Evolutionary conservation across 2,888 invertebrate species (phyloP), one percentile per base, ranked within the genome.

Genomic region (Cataglyphis rosenhaueri): DNA sequence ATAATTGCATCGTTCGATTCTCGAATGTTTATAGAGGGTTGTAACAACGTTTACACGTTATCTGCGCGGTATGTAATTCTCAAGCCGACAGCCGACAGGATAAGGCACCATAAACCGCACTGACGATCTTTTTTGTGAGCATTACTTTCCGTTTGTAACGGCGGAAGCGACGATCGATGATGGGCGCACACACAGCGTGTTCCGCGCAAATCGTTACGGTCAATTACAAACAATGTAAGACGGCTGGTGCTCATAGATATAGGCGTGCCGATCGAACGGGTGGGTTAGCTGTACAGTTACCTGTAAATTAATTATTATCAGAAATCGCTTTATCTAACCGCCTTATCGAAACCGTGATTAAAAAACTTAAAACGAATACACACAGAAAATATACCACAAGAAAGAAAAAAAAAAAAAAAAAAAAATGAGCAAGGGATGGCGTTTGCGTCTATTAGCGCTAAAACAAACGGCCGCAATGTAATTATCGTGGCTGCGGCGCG

Each of bases 401-500:
- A 81, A 55, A 71, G 74, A 66, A 12, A 32, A 32, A 57, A 25
- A 25, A 1, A 25, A 25, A 1, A 25, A 25, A 25, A 25, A 38
- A 25, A 32, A 29, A 29, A 29, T 29, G n/a, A 5, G 41, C 65
- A 25, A 76, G 38, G 44, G 57, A 59, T 10, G 57, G 59, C 21
- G 73, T 66, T 78, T 66, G 52, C 66, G 87, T 87, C 90, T 90
- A 88, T 91, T 92, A 91, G 89, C 87, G 89, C 86, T 90, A 88
- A 90, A 92, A 92, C 91, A 91, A 92, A 92, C 91, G 91, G 87
- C 90, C 85, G 86, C 89, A 89, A 92, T 88, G 91, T 91, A 93
- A 93, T 93, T 92, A 92, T 91, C 91, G 68, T 82, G 83, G 82
- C 81, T 84, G 82, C 84, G 66, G 82, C 86, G 85, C 35, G 15